phyloP scores from a whole-genome alignment of 2,797 vertebrate species.

The Xenentodon cancila region DNA sequence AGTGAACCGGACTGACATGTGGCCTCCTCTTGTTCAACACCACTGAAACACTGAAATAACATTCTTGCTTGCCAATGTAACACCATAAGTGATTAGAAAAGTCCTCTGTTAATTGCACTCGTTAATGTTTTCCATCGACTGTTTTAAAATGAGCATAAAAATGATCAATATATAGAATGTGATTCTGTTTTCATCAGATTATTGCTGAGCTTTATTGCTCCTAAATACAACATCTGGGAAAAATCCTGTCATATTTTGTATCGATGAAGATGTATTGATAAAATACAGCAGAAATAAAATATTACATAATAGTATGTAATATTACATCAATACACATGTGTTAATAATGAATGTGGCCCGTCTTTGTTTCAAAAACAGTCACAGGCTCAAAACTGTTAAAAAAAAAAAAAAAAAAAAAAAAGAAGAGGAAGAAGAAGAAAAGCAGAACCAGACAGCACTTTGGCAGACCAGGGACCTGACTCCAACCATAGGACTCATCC shows the following conservation, averaged over 20 bases:
- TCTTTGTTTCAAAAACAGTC: slow-evolving; percentile 51
- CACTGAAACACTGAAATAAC: slow-evolving; percentile 13
- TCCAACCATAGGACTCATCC: slow-evolving; percentile 13
- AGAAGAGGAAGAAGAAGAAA: slow-evolving; percentile 6
- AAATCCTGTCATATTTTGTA: slow-evolving; percentile 30
- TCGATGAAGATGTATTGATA: slow-evolving; percentile 2
- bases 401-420: background rate
- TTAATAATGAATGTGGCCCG: slow-evolving; percentile 24
- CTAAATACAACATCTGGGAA: slow-evolving; percentile 60
- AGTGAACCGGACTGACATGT: background rate
- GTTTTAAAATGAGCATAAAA: slow-evolving; percentile 37
- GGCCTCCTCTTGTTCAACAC: slow-evolving; percentile 5
- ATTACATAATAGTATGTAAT: slow-evolving; percentile 12
- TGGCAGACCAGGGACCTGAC: slow-evolving; percentile 21
- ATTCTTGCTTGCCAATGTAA: slow-evolving; percentile 21
- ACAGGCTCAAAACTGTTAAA: slow-evolving; percentile 33
- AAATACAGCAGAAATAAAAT: slow-evolving; percentile 36
- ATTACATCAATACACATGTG: slow-evolving; percentile 29
- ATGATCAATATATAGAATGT: slow-evolving; percentile 26
- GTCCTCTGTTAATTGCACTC: slow-evolving; percentile 2
- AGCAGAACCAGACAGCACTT: slow-evolving; percentile 45
- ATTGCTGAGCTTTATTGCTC: slow-evolving; percentile 70
- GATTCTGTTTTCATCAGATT: slow-evolving; percentile 42
- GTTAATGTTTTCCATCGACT: slow-evolving; percentile 7
- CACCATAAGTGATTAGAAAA: slow-evolving; percentile 12